Evolutionary conservation across 2,888 invertebrate genomes (phyloP), one percentile per base, ranked within the genome.

Genomic region (Ganaspis brasiliensis): DNA sequence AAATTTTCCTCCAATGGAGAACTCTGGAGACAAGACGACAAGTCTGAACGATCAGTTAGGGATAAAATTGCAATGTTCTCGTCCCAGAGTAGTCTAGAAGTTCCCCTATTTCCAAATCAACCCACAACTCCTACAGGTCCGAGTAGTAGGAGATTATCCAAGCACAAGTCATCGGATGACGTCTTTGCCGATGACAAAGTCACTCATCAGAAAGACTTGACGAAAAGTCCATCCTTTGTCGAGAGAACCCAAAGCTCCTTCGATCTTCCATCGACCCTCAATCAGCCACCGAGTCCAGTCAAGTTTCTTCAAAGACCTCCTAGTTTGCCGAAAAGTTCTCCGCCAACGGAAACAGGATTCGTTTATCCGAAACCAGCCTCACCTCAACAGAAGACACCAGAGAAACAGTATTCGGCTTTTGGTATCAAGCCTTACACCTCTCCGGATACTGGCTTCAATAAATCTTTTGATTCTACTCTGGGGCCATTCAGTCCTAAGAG

Each of bases 21-120:
- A 79, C 89, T 90, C n/a, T 92, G 95, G 93, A 93, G 94, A 76
- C 95, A 96, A 91, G 96, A 96, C 91, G 96, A 96, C 84, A 95
- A 95, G 87, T 96, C 96, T 81, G 96, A 96, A 91, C 95, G 94
- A 82, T 96, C 96, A 87, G 96, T 97, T 74, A 94, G 95, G 87
- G 97, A 97, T 89, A 97, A 97, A 92, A 97, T 97, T 86, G 97
- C 97, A 76, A 96, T 97, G 95, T 97, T 97, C 91, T 96, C 96
- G 76, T 88, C 87, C 14, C 88, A 87, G 75, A 86, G 87, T 26
- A 88, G 82, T 10, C 75, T 88, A 1, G 89, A 89, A 35, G 81
- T 82, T 19, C 89, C 88, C 8, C 75, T 89, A 3, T 89, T 89
- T 73, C 89, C 89, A 1, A 81, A 77, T 16, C 12, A 83, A 14